Evolutionary conservation across 2,113 vertebrate species (phyloP), one percentile per base, ranked within the genome.

Genomic region (Myiozetetes cayanensis): DNA sequence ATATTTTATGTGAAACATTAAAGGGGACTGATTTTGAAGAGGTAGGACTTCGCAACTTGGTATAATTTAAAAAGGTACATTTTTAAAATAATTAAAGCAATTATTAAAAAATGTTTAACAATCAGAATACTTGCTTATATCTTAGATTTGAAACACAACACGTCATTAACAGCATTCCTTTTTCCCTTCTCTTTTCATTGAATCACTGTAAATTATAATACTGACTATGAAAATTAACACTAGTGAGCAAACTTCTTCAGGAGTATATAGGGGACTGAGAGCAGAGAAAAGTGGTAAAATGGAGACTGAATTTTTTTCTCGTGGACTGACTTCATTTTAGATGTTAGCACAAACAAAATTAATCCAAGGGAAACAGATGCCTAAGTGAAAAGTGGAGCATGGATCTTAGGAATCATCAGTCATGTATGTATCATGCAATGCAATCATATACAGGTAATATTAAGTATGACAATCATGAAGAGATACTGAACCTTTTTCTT

Each of bases 351-450:
- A 20, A 85, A 55, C 12, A 44, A 89, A 87, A 56, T 44, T 17
- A 74, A 72, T 59, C 41, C 15, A 76, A 46, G 21, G 18, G 28
- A 83, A 94, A 31, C 1, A 3, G 24, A 85, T 66, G 27, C 49
- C 39, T 39, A 89, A 46, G 77, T 27, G 70, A 14, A 47, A 83
- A 95, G 41, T 14, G 23, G 37, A 70, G 33, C 14, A 46, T 52
- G 70, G 75, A 68, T 83, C 30, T 63, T 75, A 37, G 33, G 10
- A 53, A 14, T 9, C 21, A 59, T 9, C 2, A 2, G 6, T 63
- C 20, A 43, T 1, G 3, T 25, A 33, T 2, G 1, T 55, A 56
- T 39, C 31, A 5, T 46, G 11, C 2, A 4, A 23, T 44, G 37
- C 8, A 88, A 28, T 44, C 7, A 21, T 23, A 31, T 46, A 73